These are phyloP conservation scores for Amphipyra tragopoginis DNA, from an alignment of 2,888 invertebrate species.

Conservation along the genomic window DNA sequence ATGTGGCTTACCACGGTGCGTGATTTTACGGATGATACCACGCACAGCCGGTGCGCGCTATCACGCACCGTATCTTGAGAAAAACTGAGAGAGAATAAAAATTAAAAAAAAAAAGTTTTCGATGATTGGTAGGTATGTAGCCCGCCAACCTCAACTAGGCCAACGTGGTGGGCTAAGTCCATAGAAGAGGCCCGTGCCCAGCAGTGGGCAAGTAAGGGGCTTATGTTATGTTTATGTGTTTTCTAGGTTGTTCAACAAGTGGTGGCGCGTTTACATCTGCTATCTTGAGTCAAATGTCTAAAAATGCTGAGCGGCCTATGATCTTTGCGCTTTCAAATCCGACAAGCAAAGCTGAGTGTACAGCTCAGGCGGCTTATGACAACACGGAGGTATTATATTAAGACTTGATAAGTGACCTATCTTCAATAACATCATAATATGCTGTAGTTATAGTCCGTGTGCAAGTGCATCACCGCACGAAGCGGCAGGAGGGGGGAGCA, in stretches of 20 bases:
- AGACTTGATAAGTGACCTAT: neutral
- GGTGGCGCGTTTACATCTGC: slow-evolving; percentile 96
- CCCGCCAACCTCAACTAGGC: no score
- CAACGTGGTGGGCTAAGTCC: neutral
- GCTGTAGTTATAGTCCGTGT: no score
- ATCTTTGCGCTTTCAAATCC: slow-evolving; percentile 99
- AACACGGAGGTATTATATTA: slow-evolving; percentile 92
- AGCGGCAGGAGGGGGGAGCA: no score
- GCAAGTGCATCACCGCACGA: no score
- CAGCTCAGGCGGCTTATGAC: slow-evolving; percentile 96
- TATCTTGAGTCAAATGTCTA: slow-evolving; percentile 95
- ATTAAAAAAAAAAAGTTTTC: no score
- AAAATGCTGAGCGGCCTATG: slow-evolving; percentile 95
- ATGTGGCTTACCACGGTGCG: no score
- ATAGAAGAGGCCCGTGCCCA: neutral
- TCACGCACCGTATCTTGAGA: no score
- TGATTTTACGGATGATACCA: no score
- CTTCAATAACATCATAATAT: no score
- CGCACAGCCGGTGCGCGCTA: no score
- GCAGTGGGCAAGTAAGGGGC: neutral
- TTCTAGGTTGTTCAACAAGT: slow-evolving; percentile 89
- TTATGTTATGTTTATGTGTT: neutral
- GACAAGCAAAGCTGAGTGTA: slow-evolving; percentile 98
- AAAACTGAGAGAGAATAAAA: no score
- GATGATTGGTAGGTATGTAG: no score